A percentile compares a stretch with the other conserved stretches of the same genome.
phyloP scores from a whole-genome alignment of 2,888 invertebrate genomes.

The Thera britannica region DNA sequence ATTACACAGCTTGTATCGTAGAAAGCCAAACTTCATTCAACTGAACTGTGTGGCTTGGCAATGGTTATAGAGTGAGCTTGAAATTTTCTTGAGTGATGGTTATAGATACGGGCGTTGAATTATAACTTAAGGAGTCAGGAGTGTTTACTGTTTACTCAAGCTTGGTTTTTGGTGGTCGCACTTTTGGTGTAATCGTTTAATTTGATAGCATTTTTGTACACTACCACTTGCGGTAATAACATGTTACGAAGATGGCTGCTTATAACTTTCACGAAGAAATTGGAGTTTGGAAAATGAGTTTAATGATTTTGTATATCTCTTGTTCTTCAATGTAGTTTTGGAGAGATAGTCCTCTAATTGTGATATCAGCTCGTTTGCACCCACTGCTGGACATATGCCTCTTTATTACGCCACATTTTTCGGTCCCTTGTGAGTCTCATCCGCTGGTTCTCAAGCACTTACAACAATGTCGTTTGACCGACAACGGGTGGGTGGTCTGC shows the following conservation, averaged over 20 bases:
- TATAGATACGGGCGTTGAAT: background rate
- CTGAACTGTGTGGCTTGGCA: too few species aligned
- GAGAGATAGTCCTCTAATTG: too few species aligned
- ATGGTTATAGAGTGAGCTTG: background rate
- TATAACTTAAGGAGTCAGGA: slow-evolving; percentile 5
- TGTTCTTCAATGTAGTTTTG: background rate
- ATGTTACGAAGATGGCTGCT: slow-evolving; percentile 18
- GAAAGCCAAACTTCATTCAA: too few species aligned
- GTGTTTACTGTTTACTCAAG: slow-evolving; percentile 25
- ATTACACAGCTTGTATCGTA: too few species aligned
- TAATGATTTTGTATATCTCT: background rate
- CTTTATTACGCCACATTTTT: too few species aligned
- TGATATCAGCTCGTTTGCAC: too few species aligned
- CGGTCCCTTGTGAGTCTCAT: too few species aligned
- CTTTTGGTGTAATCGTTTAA: slow-evolving; percentile 36
- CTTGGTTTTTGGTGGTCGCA: slow-evolving; percentile 25
- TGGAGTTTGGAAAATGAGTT: slow-evolving; percentile 10
- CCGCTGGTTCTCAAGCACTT: too few species aligned
- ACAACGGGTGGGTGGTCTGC: too few species aligned
- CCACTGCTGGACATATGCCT: too few species aligned
- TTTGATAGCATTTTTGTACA: slow-evolving; percentile 29
- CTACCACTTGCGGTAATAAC: slow-evolving; percentile 22
- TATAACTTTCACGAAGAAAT: slow-evolving; percentile 17
- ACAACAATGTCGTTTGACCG: too few species aligned
- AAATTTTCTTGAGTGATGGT: background rate